Base-by-base conservation (phyloP, 2,113 vertebrate genomes). In the Halichoeres trimaculatus region DNA sequence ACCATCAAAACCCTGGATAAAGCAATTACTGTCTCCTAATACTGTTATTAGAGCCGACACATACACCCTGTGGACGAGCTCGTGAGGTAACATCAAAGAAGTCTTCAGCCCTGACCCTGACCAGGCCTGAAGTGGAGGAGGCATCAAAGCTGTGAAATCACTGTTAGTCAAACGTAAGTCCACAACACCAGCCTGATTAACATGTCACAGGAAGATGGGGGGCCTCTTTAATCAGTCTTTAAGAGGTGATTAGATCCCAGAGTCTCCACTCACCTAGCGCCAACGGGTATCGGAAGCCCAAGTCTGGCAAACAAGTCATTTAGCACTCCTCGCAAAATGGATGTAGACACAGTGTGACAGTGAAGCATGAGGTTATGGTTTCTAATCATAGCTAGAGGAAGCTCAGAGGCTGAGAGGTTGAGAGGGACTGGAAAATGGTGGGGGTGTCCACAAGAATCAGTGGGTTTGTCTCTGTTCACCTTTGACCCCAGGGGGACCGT, bases 341-440 rank as follows among this genome's bases (percentile, higher is more conserved):
- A 87, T 81, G 80, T 84, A 23, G 80, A 90, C 85, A 61, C 41
- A 56, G 36, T 75, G 78, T 76, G 85, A 89, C 89, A 90, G 70
- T 88, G 86, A 92, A 81, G 81, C 79, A 92, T 88, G 89, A 92
- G 87, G 84, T 88, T 91, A 83, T 90, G 80, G 83, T 91, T 90
- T 89, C 85, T 90, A 92, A 94, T 93, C 88, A 84, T 78, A 85
- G 85, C 85, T 47, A 2, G 48, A 85, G 70, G 63, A 70, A 82
- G 80, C 66, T 52, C 4, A 17, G 30, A 30, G 76, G 47, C 60
- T 41, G 69, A 77, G 52, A 22, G 59, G 38, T 16, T 53, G 70
- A 20, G 50, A 57, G 74, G 53, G 65, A 76, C 50, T 19, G 55
- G 69, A 58, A 82, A 66, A 61, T 59, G 58, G 60, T 76, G 85